Evolutionary conservation across 2,797 vertebrate genomes (phyloP).

Genomic region (Cyprinodon diabolis): DNA sequence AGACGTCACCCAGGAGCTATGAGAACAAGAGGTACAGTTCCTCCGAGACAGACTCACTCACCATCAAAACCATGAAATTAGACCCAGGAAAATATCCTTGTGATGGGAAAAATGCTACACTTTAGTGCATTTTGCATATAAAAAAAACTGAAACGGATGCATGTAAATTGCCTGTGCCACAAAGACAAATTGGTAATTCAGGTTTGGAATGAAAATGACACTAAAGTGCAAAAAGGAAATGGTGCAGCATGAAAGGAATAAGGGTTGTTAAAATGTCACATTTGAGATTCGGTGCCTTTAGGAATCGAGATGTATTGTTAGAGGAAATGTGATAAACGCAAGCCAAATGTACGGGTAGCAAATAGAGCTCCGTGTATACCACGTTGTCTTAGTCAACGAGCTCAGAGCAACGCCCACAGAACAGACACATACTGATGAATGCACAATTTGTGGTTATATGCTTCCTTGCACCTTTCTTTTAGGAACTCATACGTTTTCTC

Average conservation of each 20-base stretch:
- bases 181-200: constrained; percentile 98
- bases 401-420: constrained; percentile 69
- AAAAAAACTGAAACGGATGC: constrained; percentile 91
- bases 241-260: constrained; percentile 81
- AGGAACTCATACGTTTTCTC: constrained; percentile 54
- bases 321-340: constrained; percentile 80
- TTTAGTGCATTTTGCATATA: constrained; percentile 99
- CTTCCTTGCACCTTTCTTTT: constrained; percentile 65
- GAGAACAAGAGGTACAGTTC: constrained; percentile 91
- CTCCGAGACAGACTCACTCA: constrained; percentile 92
- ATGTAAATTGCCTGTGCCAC: constrained; percentile 96
- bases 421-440: constrained; percentile 68
- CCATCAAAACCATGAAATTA: constrained; percentile 99
- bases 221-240: constrained; percentile 84
- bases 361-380: constrained; percentile 65
- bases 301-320: constrained; percentile 82
- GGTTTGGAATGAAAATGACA: constrained; percentile 87
- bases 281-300: constrained; percentile 79
- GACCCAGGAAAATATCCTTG: constrained; percentile 97
- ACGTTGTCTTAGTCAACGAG: constrained; percentile 68
- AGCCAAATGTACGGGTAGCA: constrained; percentile 69
- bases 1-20: constrained; percentile 89
- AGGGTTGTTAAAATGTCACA: constrained; percentile 87
- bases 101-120: constrained; percentile 93
- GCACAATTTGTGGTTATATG: constrained; percentile 68